Conservation (phyloP, 1,140 invertebrate genomes). For the Holotrichia oblita region DNA sequence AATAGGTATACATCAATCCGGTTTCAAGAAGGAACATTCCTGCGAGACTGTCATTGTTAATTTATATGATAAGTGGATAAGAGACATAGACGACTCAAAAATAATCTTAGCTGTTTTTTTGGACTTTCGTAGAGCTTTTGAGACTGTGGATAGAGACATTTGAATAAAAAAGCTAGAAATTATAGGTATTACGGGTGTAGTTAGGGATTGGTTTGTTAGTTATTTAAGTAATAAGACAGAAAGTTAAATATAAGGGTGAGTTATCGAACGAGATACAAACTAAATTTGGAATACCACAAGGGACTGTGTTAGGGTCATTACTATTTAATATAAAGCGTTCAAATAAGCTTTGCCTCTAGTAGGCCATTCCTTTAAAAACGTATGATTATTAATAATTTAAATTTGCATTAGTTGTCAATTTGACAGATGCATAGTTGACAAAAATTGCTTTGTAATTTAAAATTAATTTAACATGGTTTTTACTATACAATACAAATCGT, state of each 20-base stretch:
- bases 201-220: neutral
- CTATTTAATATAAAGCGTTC: no score
- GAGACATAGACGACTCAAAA: neutral
- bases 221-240: neutral
- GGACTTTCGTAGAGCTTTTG: neutral
- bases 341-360: no score
- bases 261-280: neutral
- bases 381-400: no score
- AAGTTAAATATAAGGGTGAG: neutral
- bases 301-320: neutral
- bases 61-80: neutral
- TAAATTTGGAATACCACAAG: neutral
- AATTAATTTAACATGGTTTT: no score
- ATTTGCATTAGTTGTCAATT: no score
- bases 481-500: no score
- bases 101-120: neutral
- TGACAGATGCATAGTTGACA: no score
- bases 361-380: no score
- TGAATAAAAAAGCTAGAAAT: neutral
- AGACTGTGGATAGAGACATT: neutral
- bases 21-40: neutral
- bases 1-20: neutral
- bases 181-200: neutral
- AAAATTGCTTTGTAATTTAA: no score
- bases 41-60: neutral